These are phyloP conservation scores for Montipora cactus DNA, from an alignment of 64 coral and sea anemone genomes.

Conservation along the genomic window DNA sequence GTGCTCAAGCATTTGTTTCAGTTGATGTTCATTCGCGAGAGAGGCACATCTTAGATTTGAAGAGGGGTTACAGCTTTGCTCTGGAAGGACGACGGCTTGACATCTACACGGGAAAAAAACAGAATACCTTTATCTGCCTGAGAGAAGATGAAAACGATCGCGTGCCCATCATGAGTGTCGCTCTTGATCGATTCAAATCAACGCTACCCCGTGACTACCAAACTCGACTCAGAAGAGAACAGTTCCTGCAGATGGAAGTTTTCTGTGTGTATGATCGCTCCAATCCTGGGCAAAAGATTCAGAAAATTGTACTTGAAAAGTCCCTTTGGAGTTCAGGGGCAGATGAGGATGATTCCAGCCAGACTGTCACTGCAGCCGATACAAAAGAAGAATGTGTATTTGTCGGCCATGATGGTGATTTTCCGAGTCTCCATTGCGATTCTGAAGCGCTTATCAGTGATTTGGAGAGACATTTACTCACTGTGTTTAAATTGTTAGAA, in stretches of 20 bases:
- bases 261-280: conserved; percentile 60
- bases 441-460: conserved; percentile 58
- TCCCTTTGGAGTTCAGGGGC: neutral
- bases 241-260: conserved; percentile 64
- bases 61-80: conserved; percentile 62
- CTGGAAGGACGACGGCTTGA: conserved; percentile 71
- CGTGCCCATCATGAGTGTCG: conserved; percentile 78
- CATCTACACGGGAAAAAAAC: conserved; percentile 83
- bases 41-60: conserved; percentile 50
- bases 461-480: conserved; percentile 31
- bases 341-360: neutral
- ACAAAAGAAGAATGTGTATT: neutral
- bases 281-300: conserved; percentile 55
- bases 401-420: conserved; percentile 6
- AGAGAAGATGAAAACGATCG: conserved; percentile 60
- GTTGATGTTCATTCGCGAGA: conserved; percentile 44
- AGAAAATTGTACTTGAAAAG: neutral
- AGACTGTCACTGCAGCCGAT: neutral
- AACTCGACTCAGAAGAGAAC: conserved; percentile 64
- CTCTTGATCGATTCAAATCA: conserved; percentile 65
- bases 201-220: conserved; percentile 51
- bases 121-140: conserved; percentile 77
- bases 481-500: conserved; percentile 31
- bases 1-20: conserved; percentile 36
- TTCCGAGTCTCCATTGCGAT: conserved; percentile 52